Base-by-base conservation (phyloP, 1,140 invertebrate genomes). In the Drosophila kohkoa region DNA sequence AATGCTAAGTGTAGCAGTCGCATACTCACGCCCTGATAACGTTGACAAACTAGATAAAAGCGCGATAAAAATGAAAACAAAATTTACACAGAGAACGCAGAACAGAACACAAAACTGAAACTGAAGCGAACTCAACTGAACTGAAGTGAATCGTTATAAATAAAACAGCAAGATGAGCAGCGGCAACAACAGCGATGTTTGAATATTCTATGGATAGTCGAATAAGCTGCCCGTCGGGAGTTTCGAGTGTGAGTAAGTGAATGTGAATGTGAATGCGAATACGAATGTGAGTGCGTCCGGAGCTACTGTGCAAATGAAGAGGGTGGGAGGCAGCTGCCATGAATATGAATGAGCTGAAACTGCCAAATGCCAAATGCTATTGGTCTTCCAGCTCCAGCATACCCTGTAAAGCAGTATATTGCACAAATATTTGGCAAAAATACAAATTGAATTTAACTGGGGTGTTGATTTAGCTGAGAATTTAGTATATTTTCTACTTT, bases 11-110 rank as follows among this genome's bases (percentile, higher is more conserved):
- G 65, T 67, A 45, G 65, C 58, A 45, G 67, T 70, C 67, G 73
- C 67, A 51, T 41, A 38, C 46, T 54, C 20, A 3, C 43, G 67
- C 60, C 49, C 60, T 78, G 83, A 88, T 88, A 88, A 88, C 69
- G 81, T 89, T 88, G 86, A 89, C 81, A 89, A 89, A 89, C 81
- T 85, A 90, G 85, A 89, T 89, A 89, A 90, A 85, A 89, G 81
- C 72, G 78, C 81, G 85, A 89, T 90, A 89, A 89, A 88, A 89
- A 79, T 73, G 65, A 81, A 89, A 79, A 73, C 68, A 81, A 77
- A 76, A 48, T 85, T 75, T 79, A 75, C 65, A 69, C 75, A 76
- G 46, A 67, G 67, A 71, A 48, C 58, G 41, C 52, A 78, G 54
- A 59, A 52, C 52, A 78, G 54, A 59, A 52, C 32, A 32, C 30